Evolutionary conservation across 2,888 invertebrate species (phyloP).

Genomic region (Lasioglossum vierecki): DNA sequence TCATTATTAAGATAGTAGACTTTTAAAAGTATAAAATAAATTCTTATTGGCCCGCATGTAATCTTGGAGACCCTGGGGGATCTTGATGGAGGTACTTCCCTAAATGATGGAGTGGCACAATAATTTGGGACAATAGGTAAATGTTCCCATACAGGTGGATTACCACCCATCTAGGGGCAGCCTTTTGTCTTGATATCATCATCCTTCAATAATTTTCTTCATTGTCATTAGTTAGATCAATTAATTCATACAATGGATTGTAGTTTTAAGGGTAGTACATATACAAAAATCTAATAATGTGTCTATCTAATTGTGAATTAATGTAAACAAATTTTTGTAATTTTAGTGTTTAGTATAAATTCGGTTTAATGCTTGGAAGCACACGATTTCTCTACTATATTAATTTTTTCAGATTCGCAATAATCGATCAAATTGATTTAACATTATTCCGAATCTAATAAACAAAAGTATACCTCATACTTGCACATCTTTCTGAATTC

Average conservation of each 20-base stretch:
- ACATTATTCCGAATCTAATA: neutral
- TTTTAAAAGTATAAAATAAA: neutral
- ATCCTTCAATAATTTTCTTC: constrained; percentile 63
- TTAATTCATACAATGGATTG: constrained; percentile 48
- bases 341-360: neutral
- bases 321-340: neutral
- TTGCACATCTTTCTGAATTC: too few relatives aligned
- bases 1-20: neutral
- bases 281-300: neutral
- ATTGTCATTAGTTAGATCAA: constrained; percentile 28
- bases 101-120: constrained; percentile 80
- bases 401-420: neutral
- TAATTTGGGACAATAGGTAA: constrained; percentile 42
- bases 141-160: constrained; percentile 44
- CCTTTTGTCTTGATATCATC: constrained; percentile 59
- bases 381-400: neutral
- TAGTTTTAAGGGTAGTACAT: neutral
- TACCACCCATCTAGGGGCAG: constrained; percentile 46
- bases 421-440: neutral
- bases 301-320: neutral
- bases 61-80: constrained; percentile 64
- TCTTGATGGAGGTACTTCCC: constrained; percentile 73
- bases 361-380: too few relatives aligned
- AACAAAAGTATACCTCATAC: neutral
- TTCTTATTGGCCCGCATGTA: constrained; percentile 51